These are phyloP conservation scores for Petrolisthes manimaculis DNA, from an alignment of 2,888 invertebrate genomes.

Conservation along the genomic window DNA sequence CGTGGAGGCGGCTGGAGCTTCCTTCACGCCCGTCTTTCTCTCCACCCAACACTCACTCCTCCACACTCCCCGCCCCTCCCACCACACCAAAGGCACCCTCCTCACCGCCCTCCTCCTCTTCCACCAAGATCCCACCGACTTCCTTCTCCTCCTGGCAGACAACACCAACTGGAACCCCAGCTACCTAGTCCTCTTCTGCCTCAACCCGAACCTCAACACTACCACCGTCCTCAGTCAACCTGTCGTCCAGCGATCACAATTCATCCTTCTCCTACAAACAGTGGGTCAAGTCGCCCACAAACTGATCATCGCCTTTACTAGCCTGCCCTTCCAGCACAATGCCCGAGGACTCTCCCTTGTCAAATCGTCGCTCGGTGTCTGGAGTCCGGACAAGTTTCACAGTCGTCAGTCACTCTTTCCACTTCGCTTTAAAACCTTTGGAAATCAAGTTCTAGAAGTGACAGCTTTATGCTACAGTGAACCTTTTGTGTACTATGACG, in stretches of 20 bases:
- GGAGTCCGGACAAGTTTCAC: constrained; percentile 6
- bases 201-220: constrained; percentile 7
- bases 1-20: background rate
- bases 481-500: constrained; percentile 32
- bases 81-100: background rate
- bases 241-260: constrained; percentile 37
- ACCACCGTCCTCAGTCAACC: background rate
- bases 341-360: background rate
- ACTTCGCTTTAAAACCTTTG: constrained; percentile 11
- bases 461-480: background rate
- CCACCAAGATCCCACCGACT: background rate
- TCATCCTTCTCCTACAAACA: background rate
- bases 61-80: background rate
- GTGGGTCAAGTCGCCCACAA: background rate
- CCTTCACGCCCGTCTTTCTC: background rate
- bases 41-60: background rate
- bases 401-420: constrained; percentile 15
- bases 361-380: constrained; percentile 1
- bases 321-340: background rate
- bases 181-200: constrained; percentile 32
- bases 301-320: background rate
- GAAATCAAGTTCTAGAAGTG: background rate
- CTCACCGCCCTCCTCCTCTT: background rate
- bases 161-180: constrained; percentile 27
- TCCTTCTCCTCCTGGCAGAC: background rate